Evolutionary conservation across 2,888 invertebrate species (phyloP).

Genomic region (Archips xylosteana): DNA sequence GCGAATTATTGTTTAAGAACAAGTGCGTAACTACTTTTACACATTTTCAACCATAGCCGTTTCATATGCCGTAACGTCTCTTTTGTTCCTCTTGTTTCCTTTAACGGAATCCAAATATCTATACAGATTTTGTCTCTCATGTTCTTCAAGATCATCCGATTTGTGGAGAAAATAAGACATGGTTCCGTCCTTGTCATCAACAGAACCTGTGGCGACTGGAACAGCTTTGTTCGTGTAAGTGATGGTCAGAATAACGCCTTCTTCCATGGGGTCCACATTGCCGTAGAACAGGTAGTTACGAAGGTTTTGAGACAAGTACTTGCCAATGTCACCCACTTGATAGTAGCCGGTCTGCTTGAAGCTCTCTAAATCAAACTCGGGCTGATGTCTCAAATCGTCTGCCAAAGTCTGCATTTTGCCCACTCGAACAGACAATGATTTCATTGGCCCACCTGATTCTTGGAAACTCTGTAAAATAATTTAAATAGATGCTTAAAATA

Average conservation of each 20-base stretch:
- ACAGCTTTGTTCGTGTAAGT: slow-evolving; percentile 40
- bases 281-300: slow-evolving; percentile 53
- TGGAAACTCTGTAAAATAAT: slow-evolving; percentile 46
- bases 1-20: slow-evolving; percentile 17
- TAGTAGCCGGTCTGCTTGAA: slow-evolving; percentile 51
- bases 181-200: slow-evolving; percentile 27
- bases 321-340: slow-evolving; percentile 50
- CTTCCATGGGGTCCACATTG: slow-evolving; percentile 50
- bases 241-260: slow-evolving; percentile 55
- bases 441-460: slow-evolving; percentile 45
- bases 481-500: too few species aligned
- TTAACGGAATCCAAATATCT: slow-evolving; percentile 33
- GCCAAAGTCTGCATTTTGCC: slow-evolving; percentile 46
- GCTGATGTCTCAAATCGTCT: slow-evolving; percentile 43
- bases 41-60: slow-evolving; percentile 14
- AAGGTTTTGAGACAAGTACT: slow-evolving; percentile 58
- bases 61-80: not conserved
- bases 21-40: not conserved
- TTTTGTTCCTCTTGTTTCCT: slow-evolving; percentile 21
- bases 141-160: slow-evolving; percentile 9
- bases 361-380: slow-evolving; percentile 47
- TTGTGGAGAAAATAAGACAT: slow-evolving; percentile 33
- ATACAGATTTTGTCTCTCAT: slow-evolving; percentile 22
- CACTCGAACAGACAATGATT: slow-evolving; percentile 49
- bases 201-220: slow-evolving; percentile 1